Evolutionary conservation across 2,888 invertebrate genomes (phyloP).

Genomic region (Tetheella fluctuosa): DNA sequence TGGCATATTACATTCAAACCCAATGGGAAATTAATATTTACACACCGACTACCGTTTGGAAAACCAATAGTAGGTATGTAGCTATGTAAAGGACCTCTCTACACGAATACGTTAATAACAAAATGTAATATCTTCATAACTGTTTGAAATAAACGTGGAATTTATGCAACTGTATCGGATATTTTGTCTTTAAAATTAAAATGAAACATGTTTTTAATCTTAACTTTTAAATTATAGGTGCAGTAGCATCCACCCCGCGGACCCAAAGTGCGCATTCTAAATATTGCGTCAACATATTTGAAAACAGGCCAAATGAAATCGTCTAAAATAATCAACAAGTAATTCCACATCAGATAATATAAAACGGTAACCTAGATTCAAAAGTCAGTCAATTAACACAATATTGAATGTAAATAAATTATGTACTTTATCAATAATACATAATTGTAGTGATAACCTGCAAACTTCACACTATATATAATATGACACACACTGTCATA

Average conservation of each 20-base stretch:
- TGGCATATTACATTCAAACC: not conserved
- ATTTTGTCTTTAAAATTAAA: too few species aligned
- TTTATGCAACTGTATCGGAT: too few species aligned
- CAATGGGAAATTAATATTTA: not conserved
- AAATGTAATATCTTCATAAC: not conserved
- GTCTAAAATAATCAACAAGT: constrained; percentile 1
- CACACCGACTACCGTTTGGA: not conserved
- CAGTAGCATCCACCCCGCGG: too few species aligned
- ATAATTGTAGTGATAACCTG: not conserved
- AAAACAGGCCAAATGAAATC: not conserved
- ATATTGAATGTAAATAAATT: constrained; percentile 9
- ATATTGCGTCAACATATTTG: not conserved
- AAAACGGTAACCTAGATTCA: constrained; percentile 19
- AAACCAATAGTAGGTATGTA: not conserved
- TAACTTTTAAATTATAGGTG: too few species aligned
- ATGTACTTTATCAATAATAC: not conserved
- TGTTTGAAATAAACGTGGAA: too few species aligned
- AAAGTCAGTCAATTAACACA: constrained; percentile 8
- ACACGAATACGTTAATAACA: not conserved
- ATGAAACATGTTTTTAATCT: too few species aligned
- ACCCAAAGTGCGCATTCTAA: too few species aligned
- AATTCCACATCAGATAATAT: constrained; percentile 15
- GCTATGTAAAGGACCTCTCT: not conserved
- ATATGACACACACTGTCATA: too few species aligned
- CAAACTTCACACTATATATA: not conserved